Conservation (phyloP, 2,888 invertebrate genomes). For the Elysia crispata region DNA sequence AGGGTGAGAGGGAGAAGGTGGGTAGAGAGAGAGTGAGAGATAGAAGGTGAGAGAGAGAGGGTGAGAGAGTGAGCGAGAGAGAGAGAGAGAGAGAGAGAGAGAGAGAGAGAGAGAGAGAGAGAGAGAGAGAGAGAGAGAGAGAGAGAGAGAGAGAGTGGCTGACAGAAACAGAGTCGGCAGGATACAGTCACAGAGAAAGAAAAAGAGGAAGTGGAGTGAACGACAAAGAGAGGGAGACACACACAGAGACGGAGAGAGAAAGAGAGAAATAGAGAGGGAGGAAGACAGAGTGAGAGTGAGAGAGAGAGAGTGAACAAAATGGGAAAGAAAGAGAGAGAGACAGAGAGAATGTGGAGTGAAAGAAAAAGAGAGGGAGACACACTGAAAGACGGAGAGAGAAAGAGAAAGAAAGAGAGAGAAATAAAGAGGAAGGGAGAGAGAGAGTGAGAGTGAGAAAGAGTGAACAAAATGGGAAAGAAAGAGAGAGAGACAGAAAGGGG, state of each 20-base stretch:
- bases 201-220: background rate
- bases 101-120: conserved; percentile 25
- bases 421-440: background rate
- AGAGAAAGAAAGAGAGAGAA: background rate
- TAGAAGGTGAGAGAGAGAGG: conserved; percentile 18
- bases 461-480: background rate
- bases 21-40: background rate
- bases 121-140: conserved; percentile 21
- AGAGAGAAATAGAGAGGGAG: background rate
- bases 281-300: too few relatives aligned
- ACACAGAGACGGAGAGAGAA: background rate
- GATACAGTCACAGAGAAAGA: background rate
- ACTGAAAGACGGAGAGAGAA: background rate
- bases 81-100: conserved; percentile 9
- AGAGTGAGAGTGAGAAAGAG: background rate
- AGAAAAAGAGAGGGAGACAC: background rate
- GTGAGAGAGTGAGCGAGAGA: background rate
- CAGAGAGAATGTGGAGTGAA: background rate
- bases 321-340: conserved; percentile 2
- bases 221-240: background rate
- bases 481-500: too few relatives aligned
- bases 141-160: background rate
- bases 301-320: background rate
- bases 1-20: conserved; percentile 11
- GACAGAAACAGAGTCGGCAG: background rate